Conservation (phyloP, 2,113 vertebrate genomes). For the Diglossa brunneiventris region DNA sequence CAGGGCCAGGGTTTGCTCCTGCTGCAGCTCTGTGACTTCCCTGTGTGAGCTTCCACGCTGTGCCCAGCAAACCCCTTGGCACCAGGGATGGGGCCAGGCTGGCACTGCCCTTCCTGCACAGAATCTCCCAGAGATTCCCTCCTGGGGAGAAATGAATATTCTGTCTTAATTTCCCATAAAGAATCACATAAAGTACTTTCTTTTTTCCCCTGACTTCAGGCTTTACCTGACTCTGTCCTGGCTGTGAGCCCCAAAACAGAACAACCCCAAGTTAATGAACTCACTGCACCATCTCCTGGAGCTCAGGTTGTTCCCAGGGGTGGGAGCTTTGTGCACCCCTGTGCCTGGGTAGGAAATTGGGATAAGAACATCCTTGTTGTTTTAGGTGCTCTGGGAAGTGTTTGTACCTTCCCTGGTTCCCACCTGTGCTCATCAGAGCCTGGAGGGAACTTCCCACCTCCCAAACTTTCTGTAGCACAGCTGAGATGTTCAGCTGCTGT, state of each 20-base stretch:
- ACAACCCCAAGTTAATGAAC: neutral
- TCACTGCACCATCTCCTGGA: neutral
- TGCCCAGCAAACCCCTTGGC: neutral
- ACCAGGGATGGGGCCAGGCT: neutral
- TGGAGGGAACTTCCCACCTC: neutral
- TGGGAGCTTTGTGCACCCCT: neutral
- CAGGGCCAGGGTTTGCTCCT: neutral
- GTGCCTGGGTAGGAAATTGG: neutral
- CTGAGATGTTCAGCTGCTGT: neutral
- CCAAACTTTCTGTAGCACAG: neutral
- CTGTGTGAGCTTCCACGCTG: accelerated
- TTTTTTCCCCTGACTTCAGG: too few relatives aligned
- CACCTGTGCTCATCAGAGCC: neutral
- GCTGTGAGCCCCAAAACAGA: neutral
- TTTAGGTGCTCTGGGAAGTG: neutral
- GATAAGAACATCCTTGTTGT: too few relatives aligned
- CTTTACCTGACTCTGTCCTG: neutral
- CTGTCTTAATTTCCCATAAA: neutral
- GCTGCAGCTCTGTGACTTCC: accelerated
- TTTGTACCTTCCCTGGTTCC: neutral
- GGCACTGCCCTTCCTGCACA: neutral
- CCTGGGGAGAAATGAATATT: neutral
- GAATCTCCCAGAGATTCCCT: neutral
- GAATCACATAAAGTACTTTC: neutral
- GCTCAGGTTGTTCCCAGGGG: neutral